A percentile compares a stretch with the other conserved stretches of the same genome.
These are phyloP conservation scores for Ceratosolen solmsi DNA, from an alignment of 1,140 invertebrate genomes.

Conservation along the genomic window DNA sequence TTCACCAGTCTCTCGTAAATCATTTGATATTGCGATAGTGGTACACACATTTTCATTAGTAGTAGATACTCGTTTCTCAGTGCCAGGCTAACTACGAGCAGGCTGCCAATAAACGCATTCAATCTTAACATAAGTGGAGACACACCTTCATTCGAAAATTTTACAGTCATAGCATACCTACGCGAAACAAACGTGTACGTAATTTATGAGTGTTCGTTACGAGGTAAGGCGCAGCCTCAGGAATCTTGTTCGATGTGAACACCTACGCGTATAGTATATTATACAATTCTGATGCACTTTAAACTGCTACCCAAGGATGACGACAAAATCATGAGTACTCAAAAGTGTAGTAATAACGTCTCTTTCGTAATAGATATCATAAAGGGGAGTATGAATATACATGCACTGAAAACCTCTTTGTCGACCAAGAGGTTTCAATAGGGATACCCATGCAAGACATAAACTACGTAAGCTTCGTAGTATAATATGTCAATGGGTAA, in stretches of 20 bases:
- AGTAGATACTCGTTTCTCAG: constrained; percentile 36
- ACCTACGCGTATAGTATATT: too few species aligned
- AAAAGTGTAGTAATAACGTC: neutral
- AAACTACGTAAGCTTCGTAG: neutral
- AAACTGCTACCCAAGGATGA: neutral
- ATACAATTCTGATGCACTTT: neutral
- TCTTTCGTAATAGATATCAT: constrained; percentile 34
- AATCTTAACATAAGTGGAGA: neutral
- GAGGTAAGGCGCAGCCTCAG: constrained; percentile 37
- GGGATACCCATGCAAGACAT: neutral
- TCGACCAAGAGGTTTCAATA: neutral
- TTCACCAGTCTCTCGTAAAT: constrained; percentile 8
- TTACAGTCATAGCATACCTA: constrained; percentile 20
- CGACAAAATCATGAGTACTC: neutral
- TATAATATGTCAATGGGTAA: constrained; percentile 9
- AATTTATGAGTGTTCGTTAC: constrained; percentile 64
- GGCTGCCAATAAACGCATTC: neutral
- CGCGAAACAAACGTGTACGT: constrained; percentile 54
- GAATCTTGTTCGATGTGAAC: constrained; percentile 19
- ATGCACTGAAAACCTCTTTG: constrained; percentile 16
- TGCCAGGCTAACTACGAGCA: constrained; percentile 14
- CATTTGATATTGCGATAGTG: neutral
- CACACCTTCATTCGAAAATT: constrained; percentile 3
- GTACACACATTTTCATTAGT: constrained; percentile 42
- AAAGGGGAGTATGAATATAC: constrained; percentile 4